phyloP scores from a whole-genome alignment of 2,113 vertebrate species.

The Microtus pennsylvanicus region DNA sequence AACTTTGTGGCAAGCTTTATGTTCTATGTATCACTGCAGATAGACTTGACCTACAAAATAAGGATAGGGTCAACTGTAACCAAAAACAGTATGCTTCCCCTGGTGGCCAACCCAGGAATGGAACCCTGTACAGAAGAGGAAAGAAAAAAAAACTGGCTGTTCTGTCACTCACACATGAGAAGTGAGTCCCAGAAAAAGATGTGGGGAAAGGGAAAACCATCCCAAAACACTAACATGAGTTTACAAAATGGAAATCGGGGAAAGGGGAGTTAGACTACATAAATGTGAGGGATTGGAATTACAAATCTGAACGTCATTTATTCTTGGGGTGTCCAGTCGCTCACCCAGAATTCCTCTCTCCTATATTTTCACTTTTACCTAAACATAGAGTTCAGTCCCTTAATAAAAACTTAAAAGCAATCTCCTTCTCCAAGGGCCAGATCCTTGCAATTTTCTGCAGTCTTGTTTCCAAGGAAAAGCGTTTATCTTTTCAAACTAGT shows the following conservation, averaged over 20 bases:
- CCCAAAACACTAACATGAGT: background rate
- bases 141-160: background rate
- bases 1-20: conserved; percentile 70
- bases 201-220: conserved; percentile 3
- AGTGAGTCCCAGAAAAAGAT: conserved; percentile 58
- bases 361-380: conserved; percentile 38
- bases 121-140: conserved; percentile 18
- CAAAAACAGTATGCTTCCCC: conserved; percentile 80
- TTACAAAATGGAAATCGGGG: background rate
- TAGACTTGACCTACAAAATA: conserved; percentile 86
- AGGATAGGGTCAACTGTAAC: conserved; percentile 85
- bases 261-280: background rate
- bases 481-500: conserved; percentile 75
- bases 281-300: background rate
- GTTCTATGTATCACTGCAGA: conserved; percentile 67
- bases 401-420: conserved; percentile 8
- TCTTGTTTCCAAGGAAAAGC: conserved; percentile 49
- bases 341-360: background rate
- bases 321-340: background rate
- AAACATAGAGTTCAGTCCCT: conserved; percentile 46
- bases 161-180: conserved; percentile 38
- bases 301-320: background rate
- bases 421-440: background rate
- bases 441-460: conserved; percentile 49
- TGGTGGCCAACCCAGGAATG: conserved; percentile 79